Evolutionary conservation across 2,888 invertebrate species (phyloP).

Genomic region (Sphinx pinastri): DNA sequence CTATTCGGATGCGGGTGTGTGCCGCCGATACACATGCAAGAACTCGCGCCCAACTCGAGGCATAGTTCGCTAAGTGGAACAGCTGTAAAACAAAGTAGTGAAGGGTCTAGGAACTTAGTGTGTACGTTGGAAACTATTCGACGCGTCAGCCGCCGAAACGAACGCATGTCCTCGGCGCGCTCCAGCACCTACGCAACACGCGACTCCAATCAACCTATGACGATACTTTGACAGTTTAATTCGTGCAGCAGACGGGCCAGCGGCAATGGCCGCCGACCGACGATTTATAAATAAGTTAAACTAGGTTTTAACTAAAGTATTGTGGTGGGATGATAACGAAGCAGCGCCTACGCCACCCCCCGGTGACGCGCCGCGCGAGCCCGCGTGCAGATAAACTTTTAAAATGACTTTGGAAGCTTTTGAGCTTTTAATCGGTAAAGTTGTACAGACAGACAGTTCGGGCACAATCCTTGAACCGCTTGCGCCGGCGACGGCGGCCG

Average conservation of each 20-base stretch:
- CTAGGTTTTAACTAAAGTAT: slow-evolving; percentile 81
- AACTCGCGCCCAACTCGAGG: slow-evolving; percentile 82
- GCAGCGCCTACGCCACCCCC: slow-evolving; percentile 67
- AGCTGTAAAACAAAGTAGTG: slow-evolving; percentile 84
- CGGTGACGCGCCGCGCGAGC: slow-evolving; percentile 52
- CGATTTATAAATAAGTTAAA: slow-evolving; percentile 81
- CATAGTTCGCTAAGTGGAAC: slow-evolving; percentile 84
- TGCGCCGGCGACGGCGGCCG: slow-evolving; percentile 85
- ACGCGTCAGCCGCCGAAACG: slow-evolving; percentile 47
- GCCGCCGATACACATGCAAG: slow-evolving; percentile 83
- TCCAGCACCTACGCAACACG: slow-evolving; percentile 30
- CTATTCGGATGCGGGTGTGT: slow-evolving; percentile 82
- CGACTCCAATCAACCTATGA: slow-evolving; percentile 30
- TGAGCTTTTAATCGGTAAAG: slow-evolving; percentile 86
- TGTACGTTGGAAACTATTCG: slow-evolving; percentile 75
- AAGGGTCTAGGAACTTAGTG: slow-evolving; percentile 84
- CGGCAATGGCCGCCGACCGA: slow-evolving; percentile 63
- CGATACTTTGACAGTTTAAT: slow-evolving; percentile 76
- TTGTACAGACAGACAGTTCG: slow-evolving; percentile 85
- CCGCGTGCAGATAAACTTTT: slow-evolving; percentile 85
- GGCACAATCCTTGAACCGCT: slow-evolving; percentile 85
- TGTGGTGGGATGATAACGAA: slow-evolving; percentile 77
- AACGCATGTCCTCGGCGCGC: slow-evolving; percentile 29
- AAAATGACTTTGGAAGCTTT: slow-evolving; percentile 85
- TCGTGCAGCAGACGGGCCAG: slow-evolving; percentile 54